Evolutionary conservation across 2,888 invertebrate species (phyloP).

Genomic region (Heliconius erato): DNA sequence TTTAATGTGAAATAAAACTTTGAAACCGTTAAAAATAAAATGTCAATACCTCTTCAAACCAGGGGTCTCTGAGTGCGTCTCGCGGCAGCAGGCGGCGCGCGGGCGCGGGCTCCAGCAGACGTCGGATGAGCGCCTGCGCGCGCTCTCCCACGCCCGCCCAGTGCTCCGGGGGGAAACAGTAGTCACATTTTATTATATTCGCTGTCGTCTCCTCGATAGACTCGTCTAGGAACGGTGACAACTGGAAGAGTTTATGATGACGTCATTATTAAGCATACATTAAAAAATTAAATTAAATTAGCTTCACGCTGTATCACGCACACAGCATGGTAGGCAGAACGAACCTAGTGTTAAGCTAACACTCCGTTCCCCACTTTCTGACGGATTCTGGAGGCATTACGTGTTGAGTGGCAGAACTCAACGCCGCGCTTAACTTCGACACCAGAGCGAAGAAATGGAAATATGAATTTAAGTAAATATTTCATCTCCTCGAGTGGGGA

Average conservation of each 20-base stretch:
- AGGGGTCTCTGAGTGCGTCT: constrained; percentile 69
- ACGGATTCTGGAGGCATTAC: too few relatives aligned
- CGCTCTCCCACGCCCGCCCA: constrained; percentile 89
- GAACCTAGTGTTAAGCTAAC: too few relatives aligned
- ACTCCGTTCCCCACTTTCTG: too few relatives aligned
- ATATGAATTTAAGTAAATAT: too few relatives aligned
- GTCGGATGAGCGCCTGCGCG: constrained; percentile 88
- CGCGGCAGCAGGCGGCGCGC: constrained; percentile 66
- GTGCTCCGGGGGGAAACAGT: constrained; percentile 93
- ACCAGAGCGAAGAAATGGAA: too few relatives aligned
- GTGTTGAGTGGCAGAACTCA: too few relatives aligned
- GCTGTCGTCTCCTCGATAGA: constrained; percentile 93
- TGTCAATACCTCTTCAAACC: constrained; percentile 74
- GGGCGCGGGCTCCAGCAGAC: constrained; percentile 86
- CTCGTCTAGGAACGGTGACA: constrained; percentile 94
- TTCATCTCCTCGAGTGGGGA: too few relatives aligned
- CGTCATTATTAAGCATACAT: background rate
- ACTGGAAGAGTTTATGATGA: constrained; percentile 68
- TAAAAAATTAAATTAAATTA: too few relatives aligned
- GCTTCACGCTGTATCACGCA: too few relatives aligned
- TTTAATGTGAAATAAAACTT: too few relatives aligned
- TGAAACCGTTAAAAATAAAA: background rate
- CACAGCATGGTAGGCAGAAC: too few relatives aligned
- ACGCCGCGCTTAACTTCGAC: too few relatives aligned
- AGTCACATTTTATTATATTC: constrained; percentile 93